Evolutionary conservation across 2,888 invertebrate genomes (phyloP).

Genomic region (Drosophila birchii): DNA sequence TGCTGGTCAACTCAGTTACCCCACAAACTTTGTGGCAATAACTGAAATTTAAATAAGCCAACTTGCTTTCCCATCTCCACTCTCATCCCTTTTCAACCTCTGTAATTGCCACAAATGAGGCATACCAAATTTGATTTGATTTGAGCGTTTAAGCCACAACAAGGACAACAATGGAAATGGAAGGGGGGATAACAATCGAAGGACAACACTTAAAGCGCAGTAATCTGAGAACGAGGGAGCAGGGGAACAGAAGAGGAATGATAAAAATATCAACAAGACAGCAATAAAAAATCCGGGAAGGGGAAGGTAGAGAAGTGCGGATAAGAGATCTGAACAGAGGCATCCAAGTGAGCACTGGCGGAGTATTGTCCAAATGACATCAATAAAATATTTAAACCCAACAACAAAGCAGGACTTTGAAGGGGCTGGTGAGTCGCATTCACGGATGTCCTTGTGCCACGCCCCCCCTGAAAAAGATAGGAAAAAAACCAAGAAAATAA

Average conservation of each 20-base stretch:
- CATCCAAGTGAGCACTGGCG: slow-evolving; percentile 63
- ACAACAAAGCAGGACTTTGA: slow-evolving; percentile 51
- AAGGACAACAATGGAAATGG: slow-evolving; percentile 2
- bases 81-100: background rate
- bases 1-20: slow-evolving; percentile 40
- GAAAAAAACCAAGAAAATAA: background rate
- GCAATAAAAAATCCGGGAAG: slow-evolving; percentile 63
- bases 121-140: slow-evolving; percentile 47
- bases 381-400: slow-evolving; percentile 72
- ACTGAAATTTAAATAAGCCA: slow-evolving; percentile 32
- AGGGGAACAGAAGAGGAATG: slow-evolving; percentile 29
- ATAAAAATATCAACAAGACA: slow-evolving; percentile 72
- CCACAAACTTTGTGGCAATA: slow-evolving; percentile 8
- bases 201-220: slow-evolving; percentile 55
- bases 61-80: background rate
- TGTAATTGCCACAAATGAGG: slow-evolving; percentile 46
- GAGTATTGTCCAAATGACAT: slow-evolving; percentile 75
- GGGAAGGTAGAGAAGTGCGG: slow-evolving; percentile 13
- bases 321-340: slow-evolving; percentile 30
- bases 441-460: slow-evolving; percentile 46
- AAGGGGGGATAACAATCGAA: slow-evolving; percentile 32
- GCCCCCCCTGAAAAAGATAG: slow-evolving; percentile 1
- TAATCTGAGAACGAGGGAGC: slow-evolving; percentile 26
- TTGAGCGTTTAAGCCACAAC: slow-evolving; percentile 39
- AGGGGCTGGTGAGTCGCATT: slow-evolving; percentile 17